Evolutionary conservation across 2,888 invertebrate genomes (phyloP).

Genomic region (Leptothorax acervorum): DNA sequence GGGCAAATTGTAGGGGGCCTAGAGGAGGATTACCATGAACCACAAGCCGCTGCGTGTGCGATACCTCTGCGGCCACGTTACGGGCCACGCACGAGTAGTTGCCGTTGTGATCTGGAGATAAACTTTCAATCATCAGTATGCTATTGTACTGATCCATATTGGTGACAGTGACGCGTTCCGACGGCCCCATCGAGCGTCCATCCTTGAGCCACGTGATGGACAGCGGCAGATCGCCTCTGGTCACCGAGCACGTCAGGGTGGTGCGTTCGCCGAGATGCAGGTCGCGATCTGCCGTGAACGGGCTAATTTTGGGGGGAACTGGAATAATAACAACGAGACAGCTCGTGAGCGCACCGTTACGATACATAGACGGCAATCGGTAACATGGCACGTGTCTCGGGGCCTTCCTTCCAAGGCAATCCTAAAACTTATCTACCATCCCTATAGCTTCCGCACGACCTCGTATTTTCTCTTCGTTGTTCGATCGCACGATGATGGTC

Average conservation of each 20-base stretch:
- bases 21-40: constrained; percentile 91
- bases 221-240: constrained; percentile 92
- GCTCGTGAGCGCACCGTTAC: constrained; percentile 67
- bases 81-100: constrained; percentile 92
- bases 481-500: background rate
- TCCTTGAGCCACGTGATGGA: constrained; percentile 93
- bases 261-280: constrained; percentile 91
- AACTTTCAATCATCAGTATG: constrained; percentile 92
- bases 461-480: constrained; percentile 26
- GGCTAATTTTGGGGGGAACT: constrained; percentile 93
- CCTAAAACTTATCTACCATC: constrained; percentile 59
- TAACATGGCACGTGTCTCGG: constrained; percentile 41
- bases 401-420: constrained; percentile 16
- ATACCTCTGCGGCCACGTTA: constrained; percentile 91
- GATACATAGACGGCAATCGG: constrained; percentile 54
- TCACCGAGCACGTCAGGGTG: constrained; percentile 91
- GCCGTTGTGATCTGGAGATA: constrained; percentile 92
- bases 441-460: background rate
- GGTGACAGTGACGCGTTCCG: constrained; percentile 89
- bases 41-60: constrained; percentile 91
- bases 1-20: constrained; percentile 81
- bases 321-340: constrained; percentile 83
- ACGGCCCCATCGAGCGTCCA: constrained; percentile 88
- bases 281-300: constrained; percentile 90
- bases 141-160: constrained; percentile 92